Evolutionary conservation across 1,140 invertebrate genomes (phyloP), one percentile per base, ranked within the genome.

Genomic region (Reticulitermes speratus): DNA sequence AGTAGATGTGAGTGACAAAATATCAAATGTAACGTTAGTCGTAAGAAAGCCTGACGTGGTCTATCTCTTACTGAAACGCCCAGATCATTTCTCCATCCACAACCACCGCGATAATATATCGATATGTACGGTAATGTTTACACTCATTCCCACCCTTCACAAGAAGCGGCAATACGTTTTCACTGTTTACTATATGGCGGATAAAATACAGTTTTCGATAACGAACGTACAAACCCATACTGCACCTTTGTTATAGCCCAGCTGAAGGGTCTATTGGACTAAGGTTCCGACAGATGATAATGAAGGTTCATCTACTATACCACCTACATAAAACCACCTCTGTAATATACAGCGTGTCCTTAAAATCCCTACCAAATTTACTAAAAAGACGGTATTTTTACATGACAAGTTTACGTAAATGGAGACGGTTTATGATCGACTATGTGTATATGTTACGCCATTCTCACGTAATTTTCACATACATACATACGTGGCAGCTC

Each of bases 41-140:
- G 65, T 30, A 75, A 75, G 65, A 30, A 75, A 75, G 5, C 25
- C 0, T 12, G 65, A 75, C 65, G 65, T 75, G 65, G 65, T 30
- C 65, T 75, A 75, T 75, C 65, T 75, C 19, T 9, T 8, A 65
- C 12, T 21, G 59, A 9, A 65, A 75, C 65, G 5, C 16, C 65
- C 65, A 75, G 65, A 75, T 75, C 65, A 75, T 25, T 30, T 8
- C 65, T 21, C 52, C 52, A 55, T 21, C 5, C 14, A 75, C 9
- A 75, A 75, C 65, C 65, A 14, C 65, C 8, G 65, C n/a, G 65
- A 75, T 75, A 75, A 30, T 75, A 75, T n/a, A 55, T 55, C 52
- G 52, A 75, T 75, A 75, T 75, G 30, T 75, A 75, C n/a, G 14
- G 65, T 14, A 75, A 75, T 75, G 65, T 75, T 75, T 75, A 75